phyloP scores from a whole-genome alignment of 1,140 invertebrate species.

The Drosophila subpulchrella region DNA sequence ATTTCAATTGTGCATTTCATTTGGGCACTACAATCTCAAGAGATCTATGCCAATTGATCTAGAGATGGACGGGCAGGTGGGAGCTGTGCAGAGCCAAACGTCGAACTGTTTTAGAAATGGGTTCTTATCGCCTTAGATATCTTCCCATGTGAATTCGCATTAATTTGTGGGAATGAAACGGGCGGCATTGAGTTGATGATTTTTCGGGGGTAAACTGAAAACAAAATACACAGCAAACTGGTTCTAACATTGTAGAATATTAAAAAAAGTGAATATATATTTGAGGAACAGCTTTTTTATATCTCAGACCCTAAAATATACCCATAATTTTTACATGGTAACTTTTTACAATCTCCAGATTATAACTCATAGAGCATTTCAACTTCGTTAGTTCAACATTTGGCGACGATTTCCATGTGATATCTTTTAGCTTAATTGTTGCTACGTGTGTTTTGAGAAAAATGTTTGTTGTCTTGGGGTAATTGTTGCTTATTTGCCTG shows the following conservation, averaged over 20 bases:
- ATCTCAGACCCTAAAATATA: no score
- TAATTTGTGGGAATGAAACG: constrained; percentile 7
- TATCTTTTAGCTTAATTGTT: constrained; percentile 73
- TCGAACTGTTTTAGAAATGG: constrained; percentile 44
- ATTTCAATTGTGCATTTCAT: constrained; percentile 68
- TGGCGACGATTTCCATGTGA: constrained; percentile 40
- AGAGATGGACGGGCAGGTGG: constrained; percentile 24
- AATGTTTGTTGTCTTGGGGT: constrained; percentile 71
- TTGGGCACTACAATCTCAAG: constrained; percentile 51
- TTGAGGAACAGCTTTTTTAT: no score
- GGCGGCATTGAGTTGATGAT: neutral
- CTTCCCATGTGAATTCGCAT: constrained; percentile 16
- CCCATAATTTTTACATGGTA: no score
- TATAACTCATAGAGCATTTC: neutral
- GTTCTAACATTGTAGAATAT: no score
- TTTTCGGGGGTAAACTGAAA: neutral
- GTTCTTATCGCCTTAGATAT: constrained; percentile 6
- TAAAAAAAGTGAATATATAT: no score
- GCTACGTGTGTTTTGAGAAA: constrained; percentile 66
- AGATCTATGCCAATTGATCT: constrained; percentile 50
- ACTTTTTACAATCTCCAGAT: no score
- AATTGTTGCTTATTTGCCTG: constrained; percentile 78
- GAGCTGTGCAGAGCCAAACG: constrained; percentile 22
- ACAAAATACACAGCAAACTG: neutral
- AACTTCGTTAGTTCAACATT: neutral